Percentiles rank a stretch among this genome's conserved stretches.
Conservation (phyloP, 2,797 vertebrate species). For the Ataeniobius toweri region DNA sequence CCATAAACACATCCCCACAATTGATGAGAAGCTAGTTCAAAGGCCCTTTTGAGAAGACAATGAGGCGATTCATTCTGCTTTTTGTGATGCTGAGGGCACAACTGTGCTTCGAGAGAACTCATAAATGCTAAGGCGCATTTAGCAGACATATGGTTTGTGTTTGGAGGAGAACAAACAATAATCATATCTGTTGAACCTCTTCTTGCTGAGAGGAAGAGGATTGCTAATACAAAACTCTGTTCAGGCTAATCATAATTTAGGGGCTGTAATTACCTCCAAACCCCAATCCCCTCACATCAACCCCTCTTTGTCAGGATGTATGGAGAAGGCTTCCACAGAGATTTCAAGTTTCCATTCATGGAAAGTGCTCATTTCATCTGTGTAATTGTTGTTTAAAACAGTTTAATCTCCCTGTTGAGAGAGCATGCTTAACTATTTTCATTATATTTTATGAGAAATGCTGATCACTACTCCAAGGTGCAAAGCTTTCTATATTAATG, state of each 20-base stretch:
- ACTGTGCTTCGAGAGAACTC: slow-evolving; percentile 70
- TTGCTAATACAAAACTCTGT: slow-evolving; percentile 82
- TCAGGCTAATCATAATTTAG: slow-evolving; percentile 81
- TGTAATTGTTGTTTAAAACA: slow-evolving; percentile 38
- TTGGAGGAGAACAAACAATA: slow-evolving; percentile 80
- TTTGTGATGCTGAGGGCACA: slow-evolving; percentile 70
- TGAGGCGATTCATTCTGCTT: slow-evolving; percentile 79
- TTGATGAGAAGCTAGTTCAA: slow-evolving; percentile 74
- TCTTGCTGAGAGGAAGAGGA: slow-evolving; percentile 75
- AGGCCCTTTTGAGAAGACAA: slow-evolving; percentile 72
- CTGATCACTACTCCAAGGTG: neutral
- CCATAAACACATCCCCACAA: slow-evolving; percentile 62
- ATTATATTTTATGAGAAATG: neutral
- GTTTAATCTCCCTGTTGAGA: neutral
- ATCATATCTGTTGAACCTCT: slow-evolving; percentile 80
- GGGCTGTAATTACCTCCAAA: slow-evolving; percentile 74
- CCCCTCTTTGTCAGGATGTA: slow-evolving; percentile 49
- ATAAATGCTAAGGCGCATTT: slow-evolving; percentile 75
- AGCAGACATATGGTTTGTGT: slow-evolving; percentile 82
- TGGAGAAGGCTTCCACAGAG: neutral
- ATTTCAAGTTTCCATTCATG: neutral
- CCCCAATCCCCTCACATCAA: slow-evolving; percentile 51
- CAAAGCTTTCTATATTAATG: neutral
- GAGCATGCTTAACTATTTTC: neutral
- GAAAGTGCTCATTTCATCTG: slow-evolving; percentile 40